Evolutionary conservation across 2,888 invertebrate genomes (phyloP), one percentile per base, ranked within the genome.

Genomic region (Oxycera nigricornis): DNA sequence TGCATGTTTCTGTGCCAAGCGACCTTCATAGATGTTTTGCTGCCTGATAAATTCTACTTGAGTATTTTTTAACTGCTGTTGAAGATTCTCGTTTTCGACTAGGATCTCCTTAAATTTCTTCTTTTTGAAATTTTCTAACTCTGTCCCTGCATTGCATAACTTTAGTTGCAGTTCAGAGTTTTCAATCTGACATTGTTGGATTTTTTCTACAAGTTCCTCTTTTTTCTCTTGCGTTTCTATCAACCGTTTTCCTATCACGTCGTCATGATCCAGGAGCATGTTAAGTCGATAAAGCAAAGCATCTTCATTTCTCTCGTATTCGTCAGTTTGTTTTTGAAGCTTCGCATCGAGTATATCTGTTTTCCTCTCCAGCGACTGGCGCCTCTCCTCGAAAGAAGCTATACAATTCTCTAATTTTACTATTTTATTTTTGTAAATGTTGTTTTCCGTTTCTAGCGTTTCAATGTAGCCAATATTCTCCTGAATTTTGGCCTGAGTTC

Each of bases 381-480:
- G 87, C 55, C 89, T 86, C 78, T 90, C 88, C 80, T 91, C 90
- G 82, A 91, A 88, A 1, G 83, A 81, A 6, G 88, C 87, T 50
- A 91, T 84, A 77, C 89, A 89, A 81, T 92, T 91, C 81, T 93
- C 91, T 41, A 93, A 87, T 39, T 89, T 88, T 35, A 87, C 86
- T 46, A 91, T 88, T 79, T 90, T 89, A 6, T 88, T 88, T 79
- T 90, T 90, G 73, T 90, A 89, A 79, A 90, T 89, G 1, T 82
- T 85, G 67, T 91, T 87, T 80, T 93, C 92, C 30, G 87, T 83
- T 82, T 93, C 91, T 74, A 93, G 85, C 46, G 89, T 90, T 83
- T 94, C 93, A 73, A 93, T 91, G 76, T 91, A 91, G 62, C 91
- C 87, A 81, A 92, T 91, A 76, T 91, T 87, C 82, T 94, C 93